Evolutionary conservation across 2,888 invertebrate species (phyloP), one percentile per base, ranked within the genome.

Genomic region (Trilocha varians): DNA sequence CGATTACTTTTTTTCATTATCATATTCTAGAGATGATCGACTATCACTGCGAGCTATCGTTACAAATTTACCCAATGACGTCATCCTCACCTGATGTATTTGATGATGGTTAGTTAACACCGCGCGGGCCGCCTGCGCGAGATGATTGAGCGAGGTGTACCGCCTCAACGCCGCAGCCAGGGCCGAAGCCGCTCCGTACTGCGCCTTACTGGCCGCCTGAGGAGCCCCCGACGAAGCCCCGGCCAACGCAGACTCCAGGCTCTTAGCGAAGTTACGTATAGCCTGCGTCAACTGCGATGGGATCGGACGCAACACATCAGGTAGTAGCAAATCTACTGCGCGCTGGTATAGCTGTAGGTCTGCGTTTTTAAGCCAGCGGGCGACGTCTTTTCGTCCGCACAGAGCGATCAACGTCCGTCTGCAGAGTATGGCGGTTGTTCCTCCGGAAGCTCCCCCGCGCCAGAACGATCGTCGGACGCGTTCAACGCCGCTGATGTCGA

Each of bases 81-180:
- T n/a, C n/a, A n/a, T n/a, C 94, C 58, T 36, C 36, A 57, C 96
- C 78, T 97, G 97, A 56, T 92, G 91, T 64, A 98, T 97, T 87
- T 98, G 98, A 55, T 93, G 91, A 53, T 94, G 92, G 82, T 98
- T 99, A 78, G 96, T 95, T 52, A 99, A 89, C 43, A 99, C 98
- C 40, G 98, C 97, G 41, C 98, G 89, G 5, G 98, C 98, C 38
- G 97, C 97, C 79, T 94, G 93, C 48, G 99, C 98, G 62, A 99
- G 88, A 80, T 99, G 99, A 86, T 99, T 99, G 48, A 99, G 88
- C 17, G 97, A 97, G 5, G 99, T 99, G 87, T 99, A 99, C 32
- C 98, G 92, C 33, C 98, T 90, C 64, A 99, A 80, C 40, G 98
- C 98, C 15, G 96, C 98, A 76, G 98, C 97, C 61, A 98, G 95